Conservation (phyloP, 2,888 invertebrate genomes). For the Margaritifera margaritifera region DNA sequence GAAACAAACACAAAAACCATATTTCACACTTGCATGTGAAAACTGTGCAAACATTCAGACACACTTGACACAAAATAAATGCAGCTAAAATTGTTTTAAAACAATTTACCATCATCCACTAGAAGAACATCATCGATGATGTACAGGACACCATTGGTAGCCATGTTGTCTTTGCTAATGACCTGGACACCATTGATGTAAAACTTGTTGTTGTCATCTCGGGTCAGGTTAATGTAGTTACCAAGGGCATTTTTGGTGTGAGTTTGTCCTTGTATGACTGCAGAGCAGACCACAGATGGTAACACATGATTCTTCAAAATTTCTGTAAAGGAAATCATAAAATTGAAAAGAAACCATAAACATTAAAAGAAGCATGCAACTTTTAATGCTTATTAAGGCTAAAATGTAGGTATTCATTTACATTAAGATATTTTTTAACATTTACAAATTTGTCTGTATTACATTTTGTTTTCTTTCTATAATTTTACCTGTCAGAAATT, state of each 20-base stretch:
- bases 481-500: too few relatives aligned
- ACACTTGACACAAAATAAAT: too few relatives aligned
- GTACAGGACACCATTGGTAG: conserved; percentile 83
- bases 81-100: not conserved
- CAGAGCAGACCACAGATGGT: conserved; percentile 79
- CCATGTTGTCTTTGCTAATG: conserved; percentile 78
- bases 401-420: too few relatives aligned
- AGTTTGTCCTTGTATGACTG: conserved; percentile 77
- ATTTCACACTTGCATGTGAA: too few relatives aligned
- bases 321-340: conserved; percentile 72
- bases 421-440: not conserved
- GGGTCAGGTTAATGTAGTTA: conserved; percentile 74
- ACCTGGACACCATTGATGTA: conserved; percentile 78
- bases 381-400: not conserved
- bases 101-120: conserved; percentile 77
- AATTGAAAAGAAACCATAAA: not conserved
- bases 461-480: not conserved
- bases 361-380: not conserved
- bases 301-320: conserved; percentile 81
- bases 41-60: too few relatives aligned
- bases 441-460: not conserved
- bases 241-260: conserved; percentile 76
- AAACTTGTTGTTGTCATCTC: conserved; percentile 76
- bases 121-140: conserved; percentile 80
- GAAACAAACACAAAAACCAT: too few relatives aligned